Evolutionary conservation across 37 sponge, comb jelly and placozoan species (phyloP).

Genomic region (Chondrosia reniformis): DNA sequence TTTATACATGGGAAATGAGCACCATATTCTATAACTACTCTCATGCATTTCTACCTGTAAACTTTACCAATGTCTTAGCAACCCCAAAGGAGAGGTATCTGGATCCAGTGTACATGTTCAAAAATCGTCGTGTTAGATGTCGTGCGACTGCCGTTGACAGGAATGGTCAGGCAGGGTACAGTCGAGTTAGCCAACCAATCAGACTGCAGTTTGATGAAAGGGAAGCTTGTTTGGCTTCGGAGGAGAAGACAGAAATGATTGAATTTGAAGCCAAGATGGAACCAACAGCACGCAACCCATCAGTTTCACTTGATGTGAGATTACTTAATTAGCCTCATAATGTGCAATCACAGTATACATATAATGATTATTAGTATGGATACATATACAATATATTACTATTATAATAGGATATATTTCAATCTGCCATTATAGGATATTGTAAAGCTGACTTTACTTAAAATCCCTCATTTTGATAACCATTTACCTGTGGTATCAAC

Average conservation of each 20-base stretch:
- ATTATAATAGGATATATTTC: background rate
- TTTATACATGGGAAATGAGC: constrained; percentile 45
- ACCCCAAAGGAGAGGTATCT: background rate
- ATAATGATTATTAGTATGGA: too few species aligned
- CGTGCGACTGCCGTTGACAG: constrained; percentile 23
- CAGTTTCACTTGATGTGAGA: too few species aligned
- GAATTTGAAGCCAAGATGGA: too few species aligned
- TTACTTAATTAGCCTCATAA: too few species aligned
- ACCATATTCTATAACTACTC: background rate
- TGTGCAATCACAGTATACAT: too few species aligned
- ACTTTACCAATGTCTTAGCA: constrained; percentile 21
- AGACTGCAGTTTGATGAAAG: background rate
- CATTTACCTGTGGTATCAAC: constrained; percentile 41
- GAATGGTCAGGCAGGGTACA: constrained; percentile 15
- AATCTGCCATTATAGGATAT: constrained; percentile 26
- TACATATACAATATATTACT: too few species aligned
- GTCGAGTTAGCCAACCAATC: constrained; percentile 22
- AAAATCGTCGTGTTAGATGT: constrained; percentile 37
- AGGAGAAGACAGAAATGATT: background rate
- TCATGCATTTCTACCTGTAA: constrained; percentile 4
- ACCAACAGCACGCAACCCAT: too few species aligned
- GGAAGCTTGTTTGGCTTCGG: constrained; percentile 5
- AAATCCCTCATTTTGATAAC: constrained; percentile 19
- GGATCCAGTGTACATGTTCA: constrained; percentile 31
- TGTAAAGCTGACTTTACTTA: constrained; percentile 15